Evolutionary conservation across 2,797 vertebrate species (phyloP), one percentile per base, ranked within the genome.

Genomic region (Oryzias sinensis): DNA sequence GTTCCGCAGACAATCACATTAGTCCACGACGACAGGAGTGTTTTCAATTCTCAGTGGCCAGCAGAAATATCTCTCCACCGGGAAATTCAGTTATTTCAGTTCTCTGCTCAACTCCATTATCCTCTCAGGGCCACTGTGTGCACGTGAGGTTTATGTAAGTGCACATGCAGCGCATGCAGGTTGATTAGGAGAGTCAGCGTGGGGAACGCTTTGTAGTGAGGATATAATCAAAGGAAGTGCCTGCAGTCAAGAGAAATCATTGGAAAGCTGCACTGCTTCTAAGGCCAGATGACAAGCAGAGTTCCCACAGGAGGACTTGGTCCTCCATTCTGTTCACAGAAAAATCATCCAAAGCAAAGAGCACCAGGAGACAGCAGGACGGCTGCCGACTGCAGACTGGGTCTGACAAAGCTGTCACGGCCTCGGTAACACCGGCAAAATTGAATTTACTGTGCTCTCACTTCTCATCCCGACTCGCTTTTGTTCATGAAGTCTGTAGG

Each of bases 31-130:
- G 49, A 61, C 72, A 54, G 70, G 69, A 84, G 72, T 65, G 67
- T 79, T 87, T 81, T 87, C 84, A 80, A 83, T 85, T 87, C 69
- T 76, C 79, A 16, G 55, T 67, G 80, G 74, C 76, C 70, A 80
- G 70, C 69, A 77, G 68, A 69, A 72, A 70, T 65, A 41, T 74
- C 66, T 71, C 63, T 81, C 79, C 64, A 56, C 57, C 42, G 79
- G 65, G 75, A 82, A 65, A 69, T 41, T 68, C 50, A 13, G 61
- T 81, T 85, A 76, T 82, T 86, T 85, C 76, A 84, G 78, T 78
- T 86, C 82, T 88, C 83, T 80, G 74, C 80, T 75, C 81, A 85
- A 78, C 85, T 84, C 83, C 79, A 67, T 73, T 72, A 63, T 27
- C 68, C 70, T 80, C 49, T 57, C 70, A 66, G 65, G 49, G 62